A percentile compares a stretch with the other conserved stretches of the same genome.
phyloP scores from a whole-genome alignment of 2,113 vertebrate genomes.

The Vimba vimba region DNA sequence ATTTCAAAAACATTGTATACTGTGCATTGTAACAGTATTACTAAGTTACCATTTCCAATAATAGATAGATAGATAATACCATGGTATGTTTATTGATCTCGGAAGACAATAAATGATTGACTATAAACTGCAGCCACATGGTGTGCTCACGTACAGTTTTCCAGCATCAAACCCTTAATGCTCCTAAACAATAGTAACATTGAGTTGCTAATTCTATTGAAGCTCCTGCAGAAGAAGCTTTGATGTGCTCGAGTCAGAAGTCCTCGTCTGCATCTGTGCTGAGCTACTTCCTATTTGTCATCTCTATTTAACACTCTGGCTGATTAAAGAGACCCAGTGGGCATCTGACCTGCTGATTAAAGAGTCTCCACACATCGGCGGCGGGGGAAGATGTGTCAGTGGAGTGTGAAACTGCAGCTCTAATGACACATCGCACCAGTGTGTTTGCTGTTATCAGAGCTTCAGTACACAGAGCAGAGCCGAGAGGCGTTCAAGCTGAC shows the following conservation, averaged over 20 bases:
- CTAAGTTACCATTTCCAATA: too few species aligned
- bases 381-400: conserved; percentile 10
- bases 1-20: too few species aligned
- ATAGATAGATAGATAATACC: too few species aligned
- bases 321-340: conserved; percentile 52
- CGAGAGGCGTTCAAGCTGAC: conserved; percentile 10
- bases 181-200: conserved; percentile 40
- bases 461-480: conserved; percentile 4
- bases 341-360: conserved; percentile 9
- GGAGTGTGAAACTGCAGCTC: too few species aligned
- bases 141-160: neutral
- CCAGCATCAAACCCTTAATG: neutral
- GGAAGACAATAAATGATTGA: neutral
- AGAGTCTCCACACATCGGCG: too few species aligned
- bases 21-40: too few species aligned
- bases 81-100: too few species aligned
- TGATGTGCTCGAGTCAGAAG: conserved; percentile 54
- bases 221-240: conserved; percentile 40
- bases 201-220: conserved; percentile 57
- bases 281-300: conserved; percentile 49
- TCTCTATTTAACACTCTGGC: conserved; percentile 45
- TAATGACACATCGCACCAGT: conserved; percentile 15
- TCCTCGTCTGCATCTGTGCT: conserved; percentile 42
- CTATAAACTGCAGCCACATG: neutral
- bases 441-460: conserved; percentile 47